A percentile compares a stretch with the other conserved stretches of the same genome.
Conservation (phyloP, 2,113 vertebrate genomes). For the Columba janthina region DNA sequence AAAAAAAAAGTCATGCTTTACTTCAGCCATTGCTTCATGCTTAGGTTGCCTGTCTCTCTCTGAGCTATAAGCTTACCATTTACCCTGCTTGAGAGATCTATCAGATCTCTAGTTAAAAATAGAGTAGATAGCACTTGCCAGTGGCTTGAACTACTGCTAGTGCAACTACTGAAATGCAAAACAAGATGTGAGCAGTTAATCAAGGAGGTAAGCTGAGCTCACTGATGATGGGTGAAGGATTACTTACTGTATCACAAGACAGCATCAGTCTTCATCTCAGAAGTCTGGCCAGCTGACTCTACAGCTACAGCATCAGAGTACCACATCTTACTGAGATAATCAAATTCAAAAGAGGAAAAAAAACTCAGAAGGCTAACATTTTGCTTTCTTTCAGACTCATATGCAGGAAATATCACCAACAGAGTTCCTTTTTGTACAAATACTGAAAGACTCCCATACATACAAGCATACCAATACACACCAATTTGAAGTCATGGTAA, state of each 20-base stretch:
- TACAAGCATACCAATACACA: not conserved
- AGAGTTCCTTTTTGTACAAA: not conserved
- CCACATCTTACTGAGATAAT: not conserved
- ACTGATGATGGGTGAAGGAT: not conserved
- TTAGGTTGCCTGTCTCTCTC: not conserved
- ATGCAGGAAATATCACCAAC: not conserved
- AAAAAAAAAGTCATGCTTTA: not conserved
- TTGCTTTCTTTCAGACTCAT: not conserved
- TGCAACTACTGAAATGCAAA: constrained; percentile 7
- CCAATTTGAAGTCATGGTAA: not conserved
- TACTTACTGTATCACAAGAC: constrained; percentile 52
- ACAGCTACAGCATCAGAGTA: not conserved
- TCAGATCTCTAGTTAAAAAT: not conserved
- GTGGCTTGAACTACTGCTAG: not conserved
- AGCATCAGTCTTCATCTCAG: not conserved
- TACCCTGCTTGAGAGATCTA: not conserved
- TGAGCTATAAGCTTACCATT: not conserved
- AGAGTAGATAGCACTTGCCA: not conserved
- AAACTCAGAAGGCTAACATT: not conserved
- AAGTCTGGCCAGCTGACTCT: not conserved
- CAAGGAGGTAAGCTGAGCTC: constrained; percentile 19
- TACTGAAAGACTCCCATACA: not conserved
- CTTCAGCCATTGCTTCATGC: not conserved
- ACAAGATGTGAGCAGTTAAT: not conserved
- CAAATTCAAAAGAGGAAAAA: not conserved